Evolutionary conservation across 2,113 vertebrate species (phyloP), one percentile per base, ranked within the genome.

Genomic region (Pampusana beccarii): DNA sequence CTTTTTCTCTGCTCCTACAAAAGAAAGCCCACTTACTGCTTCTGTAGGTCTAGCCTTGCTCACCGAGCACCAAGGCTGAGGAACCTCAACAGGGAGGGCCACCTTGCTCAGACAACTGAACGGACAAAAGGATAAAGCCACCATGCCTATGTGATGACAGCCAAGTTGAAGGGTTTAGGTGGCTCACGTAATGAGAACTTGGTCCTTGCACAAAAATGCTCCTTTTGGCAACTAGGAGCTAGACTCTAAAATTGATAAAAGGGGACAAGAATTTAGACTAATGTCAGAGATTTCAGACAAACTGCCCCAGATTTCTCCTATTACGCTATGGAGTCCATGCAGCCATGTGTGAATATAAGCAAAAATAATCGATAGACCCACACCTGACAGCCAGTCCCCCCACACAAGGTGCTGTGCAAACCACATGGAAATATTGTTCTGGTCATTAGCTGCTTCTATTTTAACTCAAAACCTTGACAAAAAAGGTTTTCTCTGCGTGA

Each of bases 371-470:
- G 0, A 61, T 2, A 89, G 33, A 23, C 25, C 38, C 72, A 6
- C 3, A 25, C 25, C 44, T 28, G 77, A 58, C 64, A 83, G 54
- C 57, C 69, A 44, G 53, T 16, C 2, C 2, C 34, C 11, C 20
- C 6, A 0, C 0, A 0, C 40, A 53, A 53, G 20, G 28, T 19
- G 25, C 9, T 36, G 19, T 53, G 67, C 23, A 57, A 54, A 57
- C 14, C 14, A 24, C 48, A 40, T 19, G 26, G 56, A 67, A 88
- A 42, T 18, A 2, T 28, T 70, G 28, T 8, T 21, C 34, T 56
- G 31, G 21, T 20, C 64, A n/a, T n/a, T n/a, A 31, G 9, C 38
- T 80, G n/a, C 16, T 57, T 92, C 29, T 10, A 21, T 40, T 92
- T 78, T 31, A 50, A 62, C 17, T 34, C 62, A 70, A 67, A 90